Evolutionary conservation across 2,888 invertebrate genomes (phyloP).

Genomic region (Minunthozetes semirufus): DNA sequence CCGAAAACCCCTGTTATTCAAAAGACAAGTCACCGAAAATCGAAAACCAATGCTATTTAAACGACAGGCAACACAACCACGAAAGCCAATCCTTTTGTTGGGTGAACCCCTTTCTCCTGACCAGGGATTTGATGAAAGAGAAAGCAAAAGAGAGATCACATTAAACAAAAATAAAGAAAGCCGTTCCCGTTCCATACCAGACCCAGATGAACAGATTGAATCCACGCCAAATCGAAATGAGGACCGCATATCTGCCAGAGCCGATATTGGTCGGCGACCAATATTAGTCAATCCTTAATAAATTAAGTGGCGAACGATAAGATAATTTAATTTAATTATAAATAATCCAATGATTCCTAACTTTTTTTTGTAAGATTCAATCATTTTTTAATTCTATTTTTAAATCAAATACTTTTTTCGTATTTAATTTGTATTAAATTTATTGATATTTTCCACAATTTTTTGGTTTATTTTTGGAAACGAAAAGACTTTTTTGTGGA

Average conservation of each 20-base stretch:
- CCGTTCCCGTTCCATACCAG: not conserved
- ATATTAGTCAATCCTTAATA: not conserved
- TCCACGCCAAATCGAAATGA: not conserved
- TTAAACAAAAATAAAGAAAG: not conserved
- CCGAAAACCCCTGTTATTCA: not conserved
- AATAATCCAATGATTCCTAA: not conserved
- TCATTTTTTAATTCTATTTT: too few relatives aligned
- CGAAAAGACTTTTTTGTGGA: too few relatives aligned
- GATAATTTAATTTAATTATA: not conserved
- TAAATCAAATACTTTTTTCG: too few relatives aligned
- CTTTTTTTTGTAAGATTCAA: not conserved
- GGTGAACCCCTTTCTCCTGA: too few relatives aligned
- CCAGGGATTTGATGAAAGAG: too few relatives aligned
- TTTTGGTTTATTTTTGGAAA: too few relatives aligned
- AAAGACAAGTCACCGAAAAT: not conserved
- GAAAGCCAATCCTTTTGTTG: not conserved
- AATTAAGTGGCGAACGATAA: not conserved
- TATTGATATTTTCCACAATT: too few relatives aligned
- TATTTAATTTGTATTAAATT: too few relatives aligned
- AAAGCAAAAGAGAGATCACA: too few relatives aligned
- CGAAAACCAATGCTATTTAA: not conserved
- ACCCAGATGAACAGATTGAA: not conserved
- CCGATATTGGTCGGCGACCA: not conserved
- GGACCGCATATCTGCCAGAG: not conserved
- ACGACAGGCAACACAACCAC: not conserved